Evolutionary conservation across 64 coral and sea anemone genomes (phyloP), one percentile per base, ranked within the genome.

Genomic region (Montipora cactus): DNA sequence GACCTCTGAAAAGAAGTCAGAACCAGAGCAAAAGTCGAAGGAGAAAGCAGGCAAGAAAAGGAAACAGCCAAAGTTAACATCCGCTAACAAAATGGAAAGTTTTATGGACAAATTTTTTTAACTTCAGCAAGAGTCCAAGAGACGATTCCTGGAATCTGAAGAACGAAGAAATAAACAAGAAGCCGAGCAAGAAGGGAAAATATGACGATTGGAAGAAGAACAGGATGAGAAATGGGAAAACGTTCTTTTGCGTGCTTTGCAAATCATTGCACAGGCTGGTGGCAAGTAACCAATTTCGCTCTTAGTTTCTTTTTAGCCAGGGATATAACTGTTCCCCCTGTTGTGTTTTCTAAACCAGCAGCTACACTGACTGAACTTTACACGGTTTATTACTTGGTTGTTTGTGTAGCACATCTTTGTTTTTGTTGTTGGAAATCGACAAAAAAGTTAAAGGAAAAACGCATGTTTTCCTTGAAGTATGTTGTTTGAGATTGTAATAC

Each of bases 141-240:
- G 77, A 62, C 88, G 88, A 45, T 90, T 90, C 75, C 46, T 59
- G 50, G 88, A 90, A 46, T 23, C 76, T 90, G 88, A 79, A 90
- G 47, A 64, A 64, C 55, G 88, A 49, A 52, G 76, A 64, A 64
- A 46, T 52, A 64, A 90, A 47, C 76, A 90, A 45, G 88, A 90
- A 53, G 88, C 88, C 78, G 47, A 90, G 47, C 76, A 90, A 79
- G 88, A 90, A 90, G 88, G 80, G 47, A 89, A 90, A 80, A 52
- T 76, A 61, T 74, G 44, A 90, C 22, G 45, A 10, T 90, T 90
- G 13, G 76, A 90, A 90, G 88, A 57, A 47, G 88, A 90, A 28
- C 88, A 90, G 47, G 88, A 90, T 76, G 18, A 52, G 62, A 90
- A 90, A 80, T 25, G 88, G 44, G 76, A 90, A 90, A 48, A 90